Conservation (phyloP, 2,113 vertebrate species). For the Catagonus wagneri region DNA sequence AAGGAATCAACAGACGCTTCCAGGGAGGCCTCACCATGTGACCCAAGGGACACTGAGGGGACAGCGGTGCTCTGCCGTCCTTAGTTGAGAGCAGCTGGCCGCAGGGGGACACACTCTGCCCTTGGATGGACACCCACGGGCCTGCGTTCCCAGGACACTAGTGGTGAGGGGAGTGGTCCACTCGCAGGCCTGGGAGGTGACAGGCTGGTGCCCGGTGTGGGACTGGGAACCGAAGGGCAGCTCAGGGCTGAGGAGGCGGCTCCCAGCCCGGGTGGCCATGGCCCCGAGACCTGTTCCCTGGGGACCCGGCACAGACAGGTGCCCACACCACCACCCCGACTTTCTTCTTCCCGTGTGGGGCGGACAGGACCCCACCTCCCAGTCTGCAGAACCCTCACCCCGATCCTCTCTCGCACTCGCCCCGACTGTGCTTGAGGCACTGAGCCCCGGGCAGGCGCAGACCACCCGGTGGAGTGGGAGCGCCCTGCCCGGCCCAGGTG, state of each 20-base stretch:
- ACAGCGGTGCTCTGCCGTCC: neutral
- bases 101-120: neutral
- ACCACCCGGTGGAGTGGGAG: neutral
- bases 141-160: neutral
- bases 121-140: accelerated
- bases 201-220: neutral
- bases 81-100: neutral
- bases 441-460: too few species aligned
- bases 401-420: neutral
- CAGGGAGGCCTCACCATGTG: neutral
- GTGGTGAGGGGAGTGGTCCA: neutral
- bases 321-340: too few species aligned
- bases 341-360: neutral
- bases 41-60: neutral
- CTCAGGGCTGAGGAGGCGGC: neutral
- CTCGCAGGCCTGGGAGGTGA: neutral
- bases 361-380: neutral
- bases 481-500: neutral
- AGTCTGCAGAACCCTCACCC: neutral
- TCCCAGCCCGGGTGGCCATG: neutral
- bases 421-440: accelerated
- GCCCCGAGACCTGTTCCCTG: neutral
- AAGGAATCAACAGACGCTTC: neutral
- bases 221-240: neutral
- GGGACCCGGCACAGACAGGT: neutral